Base-by-base conservation (phyloP, 92 coral and sea anemone genomes). In the Epizoanthus ramosus region DNA sequence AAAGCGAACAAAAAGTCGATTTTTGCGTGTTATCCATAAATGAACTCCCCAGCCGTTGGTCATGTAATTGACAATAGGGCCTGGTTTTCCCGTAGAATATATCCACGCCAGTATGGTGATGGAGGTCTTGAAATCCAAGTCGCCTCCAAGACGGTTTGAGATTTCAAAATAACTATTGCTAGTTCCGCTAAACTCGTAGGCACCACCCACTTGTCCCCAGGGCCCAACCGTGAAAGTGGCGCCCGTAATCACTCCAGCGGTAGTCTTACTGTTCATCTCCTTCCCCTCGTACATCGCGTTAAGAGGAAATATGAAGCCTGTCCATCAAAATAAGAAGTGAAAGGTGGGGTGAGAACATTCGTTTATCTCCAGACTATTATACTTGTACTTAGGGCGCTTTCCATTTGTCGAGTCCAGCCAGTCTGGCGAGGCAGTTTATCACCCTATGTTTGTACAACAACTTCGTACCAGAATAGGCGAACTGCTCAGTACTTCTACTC, bases 1-100 rank as follows among this genome's bases (percentile, higher is more conserved):
- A 19, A 93, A 65, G 35, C 93, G 97, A 12, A 85, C 92, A 47
- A 88, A 80, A 12, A 93, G 71, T 22, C 86, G 47, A 28, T 57
- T 35, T 57, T 57, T 16, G 3, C 33, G n/a, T 2, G 16, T 35
- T 4, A 57, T 53, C 80, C 80, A 75, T 14, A 75, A 18, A 47
- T 75, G 80, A 31, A 75, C 68, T 6, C 80, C 80, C 18, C 57
- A 17, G 21, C 80, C 80, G 18, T 57, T 57, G n/a, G 39, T 23
- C 63, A 57, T 45, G 67, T 75, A 75, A 17, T 75, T 57, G 52
- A 75, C 52, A 17, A 75, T 75, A 2, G 80, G 80, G 2, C 80
- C 80, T 5, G 80, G 25, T 57, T 56, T 75, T 19, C 80, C 80
- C 18, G 57, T 65, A 53, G 54, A 75, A 37, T 56, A 57, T 16